Evolutionary conservation across 2,113 vertebrate genomes (phyloP).

Genomic region (Dicerorhinus sumatrensis): DNA sequence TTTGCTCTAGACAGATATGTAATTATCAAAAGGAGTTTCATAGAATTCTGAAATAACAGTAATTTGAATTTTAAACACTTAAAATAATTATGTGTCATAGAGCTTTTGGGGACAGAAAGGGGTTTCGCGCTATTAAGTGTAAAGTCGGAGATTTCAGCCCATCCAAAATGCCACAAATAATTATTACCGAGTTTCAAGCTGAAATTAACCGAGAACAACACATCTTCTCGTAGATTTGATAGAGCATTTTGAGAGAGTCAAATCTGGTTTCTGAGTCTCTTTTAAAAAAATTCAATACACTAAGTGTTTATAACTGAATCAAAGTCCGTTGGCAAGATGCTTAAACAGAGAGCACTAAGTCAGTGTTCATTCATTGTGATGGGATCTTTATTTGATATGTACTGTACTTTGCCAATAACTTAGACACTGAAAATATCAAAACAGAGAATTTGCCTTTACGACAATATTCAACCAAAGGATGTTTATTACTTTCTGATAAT

Average conservation of each 20-base stretch:
- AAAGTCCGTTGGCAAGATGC: background rate
- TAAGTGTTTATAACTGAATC: background rate
- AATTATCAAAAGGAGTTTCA: slow-evolving; percentile 29
- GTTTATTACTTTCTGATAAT: background rate
- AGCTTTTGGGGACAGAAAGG: slow-evolving; percentile 33
- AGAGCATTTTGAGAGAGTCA: background rate
- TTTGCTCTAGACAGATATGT: background rate
- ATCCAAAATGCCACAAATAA: slow-evolving; percentile 54
- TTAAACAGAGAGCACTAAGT: background rate
- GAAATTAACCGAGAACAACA: slow-evolving; percentile 26
- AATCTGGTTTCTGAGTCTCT: background rate
- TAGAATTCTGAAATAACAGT: slow-evolving; percentile 50
- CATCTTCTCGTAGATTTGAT: background rate
- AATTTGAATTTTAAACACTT: slow-evolving; percentile 67
- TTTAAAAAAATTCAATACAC: background rate
- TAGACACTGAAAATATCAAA: slow-evolving; percentile 16
- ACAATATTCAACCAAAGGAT: background rate
- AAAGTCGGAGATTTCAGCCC: slow-evolving; percentile 18
- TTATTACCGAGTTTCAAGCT: slow-evolving; percentile 61
- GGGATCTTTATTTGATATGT: background rate
- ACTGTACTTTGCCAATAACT: background rate
- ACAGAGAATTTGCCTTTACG: background rate
- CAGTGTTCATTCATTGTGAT: background rate
- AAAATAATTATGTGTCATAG: slow-evolving; percentile 63
- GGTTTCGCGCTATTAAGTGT: background rate